Evolutionary conservation across 1,140 invertebrate species (phyloP).

Genomic region (Nephila pilipes): DNA sequence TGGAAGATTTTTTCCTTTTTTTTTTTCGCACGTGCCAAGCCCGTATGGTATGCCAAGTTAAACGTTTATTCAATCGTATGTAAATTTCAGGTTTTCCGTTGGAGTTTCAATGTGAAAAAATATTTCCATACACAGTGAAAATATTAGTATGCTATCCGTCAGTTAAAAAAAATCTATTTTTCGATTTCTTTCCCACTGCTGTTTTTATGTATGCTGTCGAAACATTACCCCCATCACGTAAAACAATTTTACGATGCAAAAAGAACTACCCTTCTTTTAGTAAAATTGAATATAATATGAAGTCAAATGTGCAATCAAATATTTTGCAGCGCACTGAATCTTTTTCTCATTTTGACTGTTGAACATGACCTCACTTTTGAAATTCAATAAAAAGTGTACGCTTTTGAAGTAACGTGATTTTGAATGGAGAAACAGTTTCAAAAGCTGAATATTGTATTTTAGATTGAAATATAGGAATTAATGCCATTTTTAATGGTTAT

Average conservation of each 20-base stretch:
- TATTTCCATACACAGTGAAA: background rate
- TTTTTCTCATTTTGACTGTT: background rate
- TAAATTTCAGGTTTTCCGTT: conserved; percentile 16
- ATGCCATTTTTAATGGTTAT: no score
- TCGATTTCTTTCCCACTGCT: background rate
- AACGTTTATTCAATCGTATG: conserved; percentile 66
- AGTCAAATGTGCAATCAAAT: background rate
- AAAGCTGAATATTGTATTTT: background rate
- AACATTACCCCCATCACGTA: background rate
- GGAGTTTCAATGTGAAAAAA: background rate
- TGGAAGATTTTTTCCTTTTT: background rate
- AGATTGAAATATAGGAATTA: background rate
- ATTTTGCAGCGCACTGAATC: background rate
- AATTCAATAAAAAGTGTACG: background rate
- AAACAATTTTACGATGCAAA: background rate
- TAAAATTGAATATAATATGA: background rate
- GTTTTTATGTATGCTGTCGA: background rate
- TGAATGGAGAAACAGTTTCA: background rate
- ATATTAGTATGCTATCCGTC: background rate
- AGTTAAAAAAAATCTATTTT: background rate
- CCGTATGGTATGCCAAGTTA: background rate
- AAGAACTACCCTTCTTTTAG: background rate
- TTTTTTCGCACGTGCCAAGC: background rate
- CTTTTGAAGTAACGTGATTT: background rate
- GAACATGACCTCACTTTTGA: background rate